Base-by-base conservation (phyloP, 2,888 invertebrate genomes). In the Parnassius apollo region DNA sequence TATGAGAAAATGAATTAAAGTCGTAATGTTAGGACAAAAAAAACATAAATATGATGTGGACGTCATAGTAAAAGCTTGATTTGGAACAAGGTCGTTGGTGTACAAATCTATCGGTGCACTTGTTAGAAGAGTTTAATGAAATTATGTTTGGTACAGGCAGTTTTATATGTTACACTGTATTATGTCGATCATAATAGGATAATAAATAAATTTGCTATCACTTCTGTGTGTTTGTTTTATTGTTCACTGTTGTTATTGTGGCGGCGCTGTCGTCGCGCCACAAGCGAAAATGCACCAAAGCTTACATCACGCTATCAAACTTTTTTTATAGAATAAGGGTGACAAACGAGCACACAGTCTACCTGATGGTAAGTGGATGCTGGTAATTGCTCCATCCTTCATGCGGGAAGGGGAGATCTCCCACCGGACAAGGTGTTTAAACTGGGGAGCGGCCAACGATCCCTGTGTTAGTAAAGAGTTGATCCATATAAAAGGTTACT, bases 121-220 rank as follows among this genome's bases (percentile, higher is more conserved):
- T 8, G 12, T 49, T 13, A 49, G 49, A 49, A 49, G n/a, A 49
- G 8, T 49, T 49, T 53, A 13, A 42, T 12, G 7, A n/a, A n/a
- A 53, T 53, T 53, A n/a, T 53, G 73, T 75, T 78, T 72, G 72
- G 78, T 78, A 71, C 74, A 82, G 77, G 79, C 76, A 71, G 74
- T 72, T 18, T 73, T 77, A 61, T 65, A 68, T 72, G 72, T 76
- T 80, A 81, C 77, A 75, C 75, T 82, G 79, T 84, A 82, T 81
- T 82, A 81, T 82, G 80, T 86, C 76, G 79, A 82, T 83, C 82
- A 80, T 86, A 83, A 81, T 88, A 88, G 81, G 82, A 77, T 85
- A 83, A 76, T 72, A 75, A 85, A 87, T 86, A 88, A 86, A 88
- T 88, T 88, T 88, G 88, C 86, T 88, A 88, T 88, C 84, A 85